A percentile compares a stretch with the other conserved stretches of the same genome.
phyloP scores from a whole-genome alignment of 2,888 invertebrate species.

The Rhagophthalmus giganteus region DNA sequence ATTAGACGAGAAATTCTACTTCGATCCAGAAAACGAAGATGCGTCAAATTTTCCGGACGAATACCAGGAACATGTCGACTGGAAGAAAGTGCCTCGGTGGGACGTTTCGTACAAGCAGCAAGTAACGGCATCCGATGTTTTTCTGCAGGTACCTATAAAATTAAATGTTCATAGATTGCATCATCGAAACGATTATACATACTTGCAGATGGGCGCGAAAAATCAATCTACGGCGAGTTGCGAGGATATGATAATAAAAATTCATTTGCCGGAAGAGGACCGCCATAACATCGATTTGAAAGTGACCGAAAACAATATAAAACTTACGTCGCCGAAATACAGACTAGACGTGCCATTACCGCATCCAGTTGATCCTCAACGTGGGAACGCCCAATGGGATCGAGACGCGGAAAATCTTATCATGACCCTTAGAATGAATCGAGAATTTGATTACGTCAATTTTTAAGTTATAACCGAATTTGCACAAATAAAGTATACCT shows the following conservation, averaged over 20 bases:
- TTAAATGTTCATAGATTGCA: too few species aligned
- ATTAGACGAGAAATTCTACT: slow-evolving; percentile 40
- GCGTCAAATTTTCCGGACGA: slow-evolving; percentile 47
- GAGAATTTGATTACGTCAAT: slow-evolving; percentile 86
- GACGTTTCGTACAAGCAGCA: slow-evolving; percentile 83
- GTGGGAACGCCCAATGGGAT: slow-evolving; percentile 81
- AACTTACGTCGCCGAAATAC: slow-evolving; percentile 66
- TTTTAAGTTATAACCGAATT: slow-evolving; percentile 61
- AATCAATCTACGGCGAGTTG: slow-evolving; percentile 80
- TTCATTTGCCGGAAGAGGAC: slow-evolving; percentile 76
- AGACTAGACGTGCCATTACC: slow-evolving; percentile 76
- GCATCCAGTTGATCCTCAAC: slow-evolving; percentile 80
- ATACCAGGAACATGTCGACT: slow-evolving; percentile 38
- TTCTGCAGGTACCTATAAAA: slow-evolving; percentile 66
- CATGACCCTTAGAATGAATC: slow-evolving; percentile 71
- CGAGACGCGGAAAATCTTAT: slow-evolving; percentile 65
- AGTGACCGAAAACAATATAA: slow-evolving; percentile 64
- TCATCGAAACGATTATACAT: too few species aligned
- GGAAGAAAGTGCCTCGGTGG: slow-evolving; percentile 71
- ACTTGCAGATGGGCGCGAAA: slow-evolving; percentile 77
- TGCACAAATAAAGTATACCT: too few species aligned
- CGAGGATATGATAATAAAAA: slow-evolving; percentile 81
- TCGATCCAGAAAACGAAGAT: slow-evolving; percentile 41
- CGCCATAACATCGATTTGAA: slow-evolving; percentile 75
- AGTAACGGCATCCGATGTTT: slow-evolving; percentile 84